These are phyloP conservation scores for Beris chalybata DNA, from an alignment of 2,888 invertebrate genomes.

Conservation along the genomic window DNA sequence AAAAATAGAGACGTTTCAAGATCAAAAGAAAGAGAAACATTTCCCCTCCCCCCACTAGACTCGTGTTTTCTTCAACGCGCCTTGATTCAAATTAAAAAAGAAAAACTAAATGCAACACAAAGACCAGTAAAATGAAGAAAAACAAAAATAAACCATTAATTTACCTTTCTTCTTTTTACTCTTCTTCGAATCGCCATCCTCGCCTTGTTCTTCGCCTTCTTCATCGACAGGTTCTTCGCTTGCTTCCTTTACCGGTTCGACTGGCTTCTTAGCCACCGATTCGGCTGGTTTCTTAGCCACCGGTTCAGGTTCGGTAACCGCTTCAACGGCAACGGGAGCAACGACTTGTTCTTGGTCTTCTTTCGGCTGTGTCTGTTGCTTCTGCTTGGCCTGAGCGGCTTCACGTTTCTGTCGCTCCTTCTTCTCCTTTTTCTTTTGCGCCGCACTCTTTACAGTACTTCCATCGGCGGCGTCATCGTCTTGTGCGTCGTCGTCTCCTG, in stretches of 20 bases:
- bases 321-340: constrained; percentile 36
- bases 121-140: no score
- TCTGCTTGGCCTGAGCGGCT: constrained; percentile 59
- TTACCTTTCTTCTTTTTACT: constrained; percentile 45
- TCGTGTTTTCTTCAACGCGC: no score
- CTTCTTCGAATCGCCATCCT: constrained; percentile 49
- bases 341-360: constrained; percentile 39
- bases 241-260: constrained; percentile 47
- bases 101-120: no score
- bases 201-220: constrained; percentile 38
- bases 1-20: no score
- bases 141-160: not conserved
- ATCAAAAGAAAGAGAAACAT: no score
- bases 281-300: constrained; percentile 26
- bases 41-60: no score
- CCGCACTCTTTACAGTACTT: constrained; percentile 73
- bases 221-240: constrained; percentile 51
- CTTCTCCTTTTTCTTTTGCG: constrained; percentile 88
- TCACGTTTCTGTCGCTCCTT: constrained; percentile 78
- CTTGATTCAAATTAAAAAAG: no score
- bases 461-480: constrained; percentile 62
- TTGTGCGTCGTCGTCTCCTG: constrained; percentile 52
- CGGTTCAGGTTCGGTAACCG: not conserved
- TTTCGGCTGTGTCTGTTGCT: constrained; percentile 37
- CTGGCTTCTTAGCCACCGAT: constrained; percentile 39